Base-by-base conservation (phyloP, 1,140 invertebrate genomes). In the Scaptomyza montana region DNA sequence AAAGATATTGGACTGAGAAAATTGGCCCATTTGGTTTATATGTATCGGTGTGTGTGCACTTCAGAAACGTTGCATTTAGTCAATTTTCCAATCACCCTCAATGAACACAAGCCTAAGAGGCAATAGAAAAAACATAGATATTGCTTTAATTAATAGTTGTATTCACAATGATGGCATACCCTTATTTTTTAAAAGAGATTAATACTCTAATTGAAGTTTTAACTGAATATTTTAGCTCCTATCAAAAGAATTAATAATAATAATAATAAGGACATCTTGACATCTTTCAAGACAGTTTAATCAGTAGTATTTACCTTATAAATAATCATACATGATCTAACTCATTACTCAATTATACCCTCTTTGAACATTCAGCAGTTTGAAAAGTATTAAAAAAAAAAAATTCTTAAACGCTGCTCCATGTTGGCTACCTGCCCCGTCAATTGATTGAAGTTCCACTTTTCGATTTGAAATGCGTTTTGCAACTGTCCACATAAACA, bases 391-490 rank as follows among this genome's bases (percentile, higher is more conserved):
- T 53, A 25, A 50, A 54, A 53, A 65, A 53, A 65, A 64, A 62
- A 54, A 53, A 67, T 57, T 59, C 30, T 41, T 55, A 43, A 74
- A 53, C 33, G 36, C 57, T 64, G 21, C 28, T 49, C 3, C 7
- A 19, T 67, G 30, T 62, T 46, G 68, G 30, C 70, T 87, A 80
- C 70, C 74, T 73, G 74, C 70, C 50, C 51, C 70, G 74, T 51
- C 71, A 76, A 86, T 76, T 87, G 72, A 69, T 74, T 87, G 78
- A 87, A 86, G 84, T 78, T 78, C 82, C 82, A 86, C 78, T 76
- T 86, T 87, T 87, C 71, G 82, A 82, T 87, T 82, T 79, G 78
- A 77, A 82, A 78, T 86, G 82, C 82, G 78, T 84, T 87, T 81
- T 87, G 77, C 69, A 80, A 78, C 74, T 76, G 78, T 78, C 65